Evolutionary conservation across 2,888 invertebrate species (phyloP).

Genomic region (Gastracanthus pulcherrimus): DNA sequence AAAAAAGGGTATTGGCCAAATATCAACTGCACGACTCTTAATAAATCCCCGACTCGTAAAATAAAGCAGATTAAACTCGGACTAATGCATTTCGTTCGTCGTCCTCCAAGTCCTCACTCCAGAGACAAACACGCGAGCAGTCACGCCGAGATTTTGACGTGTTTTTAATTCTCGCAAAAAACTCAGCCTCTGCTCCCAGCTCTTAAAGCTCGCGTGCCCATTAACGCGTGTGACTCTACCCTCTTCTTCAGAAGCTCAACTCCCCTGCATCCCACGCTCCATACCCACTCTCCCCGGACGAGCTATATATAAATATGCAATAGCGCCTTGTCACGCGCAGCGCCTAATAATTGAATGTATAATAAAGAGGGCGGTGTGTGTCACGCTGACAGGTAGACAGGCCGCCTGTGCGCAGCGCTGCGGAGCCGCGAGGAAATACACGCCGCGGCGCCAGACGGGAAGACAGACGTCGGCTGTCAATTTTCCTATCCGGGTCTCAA

Average conservation of each 20-base stretch:
- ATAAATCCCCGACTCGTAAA: neutral
- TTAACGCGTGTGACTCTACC: constrained; percentile 67
- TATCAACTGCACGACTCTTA: neutral
- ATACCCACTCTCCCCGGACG: no score
- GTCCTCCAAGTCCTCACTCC: neutral
- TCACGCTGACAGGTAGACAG: constrained; percentile 73
- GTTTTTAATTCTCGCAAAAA: constrained; percentile 51
- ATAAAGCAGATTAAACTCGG: constrained; percentile 16
- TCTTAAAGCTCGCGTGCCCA: constrained; percentile 49
- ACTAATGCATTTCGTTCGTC: constrained; percentile 42
- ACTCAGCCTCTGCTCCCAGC: constrained; percentile 18
- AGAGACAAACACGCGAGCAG: neutral
- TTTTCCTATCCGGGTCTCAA: constrained; percentile 61
- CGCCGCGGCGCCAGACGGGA: constrained; percentile 68
- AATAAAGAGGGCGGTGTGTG: constrained; percentile 76
- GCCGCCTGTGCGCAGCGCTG: constrained; percentile 42
- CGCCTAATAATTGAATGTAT: constrained; percentile 77
- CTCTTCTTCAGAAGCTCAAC: constrained; percentile 65
- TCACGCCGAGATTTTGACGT: constrained; percentile 46
- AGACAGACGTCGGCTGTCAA: constrained; percentile 71
- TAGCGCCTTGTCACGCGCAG: constrained; percentile 75
- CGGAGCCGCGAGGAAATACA: constrained; percentile 58
- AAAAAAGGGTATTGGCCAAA: neutral
- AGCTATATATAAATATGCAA: constrained; percentile 76
- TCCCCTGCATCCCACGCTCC: no score